These are phyloP conservation scores for Phrynosoma blainvillii DNA, from an alignment of 2,113 vertebrate species.

Conservation along the genomic window DNA sequence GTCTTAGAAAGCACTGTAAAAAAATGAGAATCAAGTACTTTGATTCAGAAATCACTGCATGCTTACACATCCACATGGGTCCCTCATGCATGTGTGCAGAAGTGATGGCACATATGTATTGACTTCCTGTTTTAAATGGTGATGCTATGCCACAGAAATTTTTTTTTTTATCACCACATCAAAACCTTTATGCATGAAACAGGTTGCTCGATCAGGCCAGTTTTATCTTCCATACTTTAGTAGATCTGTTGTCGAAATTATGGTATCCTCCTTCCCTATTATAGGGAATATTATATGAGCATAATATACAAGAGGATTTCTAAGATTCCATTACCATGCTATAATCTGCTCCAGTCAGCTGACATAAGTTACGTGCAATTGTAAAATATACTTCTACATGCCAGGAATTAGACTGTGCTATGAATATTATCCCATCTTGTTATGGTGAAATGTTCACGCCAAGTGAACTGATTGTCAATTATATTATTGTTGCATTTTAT, in stretches of 20 bases:
- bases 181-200: not conserved
- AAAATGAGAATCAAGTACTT: no score
- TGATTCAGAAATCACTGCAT: no score
- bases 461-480: conserved; percentile 63
- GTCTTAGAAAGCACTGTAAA: no score
- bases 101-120: no score
- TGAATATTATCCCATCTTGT: conserved; percentile 69
- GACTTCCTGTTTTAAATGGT: not conserved
- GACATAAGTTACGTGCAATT: conserved; percentile 9
- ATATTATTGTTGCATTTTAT: conserved; percentile 63
- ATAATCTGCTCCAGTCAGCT: conserved; percentile 32
- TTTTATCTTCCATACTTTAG: not conserved
- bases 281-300: not conserved
- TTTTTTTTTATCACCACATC: not conserved
- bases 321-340: not conserved
- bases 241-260: conserved; percentile 2
- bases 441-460: conserved; percentile 50
- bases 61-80: no score
- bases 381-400: conserved; percentile 17
- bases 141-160: not conserved
- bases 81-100: no score
- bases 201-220: not conserved
- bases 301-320: conserved; percentile 26
- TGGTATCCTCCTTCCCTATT: not conserved
- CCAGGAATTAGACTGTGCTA: conserved; percentile 50